Conservation (phyloP, 2,113 vertebrate genomes). For the Collichthys lucidus region DNA sequence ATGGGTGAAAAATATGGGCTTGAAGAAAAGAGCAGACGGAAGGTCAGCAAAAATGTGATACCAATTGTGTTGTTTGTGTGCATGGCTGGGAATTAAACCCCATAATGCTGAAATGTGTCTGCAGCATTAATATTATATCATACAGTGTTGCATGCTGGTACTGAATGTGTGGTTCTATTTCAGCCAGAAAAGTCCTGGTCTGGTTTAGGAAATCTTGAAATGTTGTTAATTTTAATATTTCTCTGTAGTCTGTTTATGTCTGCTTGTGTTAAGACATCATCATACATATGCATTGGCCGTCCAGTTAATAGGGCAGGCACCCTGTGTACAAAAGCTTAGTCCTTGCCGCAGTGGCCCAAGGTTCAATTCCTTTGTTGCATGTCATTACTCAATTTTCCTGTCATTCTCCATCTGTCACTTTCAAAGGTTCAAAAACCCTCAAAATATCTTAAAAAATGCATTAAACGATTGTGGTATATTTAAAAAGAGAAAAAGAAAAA, state of each 20-base stretch:
- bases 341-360: too few relatives aligned
- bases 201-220: neutral
- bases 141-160: neutral
- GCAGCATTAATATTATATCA: neutral
- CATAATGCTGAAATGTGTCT: neutral
- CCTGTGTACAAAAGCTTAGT: too few relatives aligned
- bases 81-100: neutral
- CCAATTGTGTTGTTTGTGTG: neutral
- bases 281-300: neutral
- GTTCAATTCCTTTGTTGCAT: too few relatives aligned
- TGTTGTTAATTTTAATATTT: neutral
- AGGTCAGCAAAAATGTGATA: neutral
- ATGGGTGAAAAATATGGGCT: neutral
- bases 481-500: neutral
- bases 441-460: too few relatives aligned
- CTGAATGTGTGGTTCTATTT: neutral
- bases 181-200: neutral
- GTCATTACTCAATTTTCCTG: too few relatives aligned
- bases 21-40: neutral
- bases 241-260: neutral
- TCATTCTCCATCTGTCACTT: too few relatives aligned
- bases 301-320: too few relatives aligned
- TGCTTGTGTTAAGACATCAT: neutral
- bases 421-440: too few relatives aligned
- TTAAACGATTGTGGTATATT: too few relatives aligned